Evolutionary conservation across 2,797 vertebrate genomes (phyloP), one percentile per base, ranked within the genome.

Genomic region (Clamator glandarius): DNA sequence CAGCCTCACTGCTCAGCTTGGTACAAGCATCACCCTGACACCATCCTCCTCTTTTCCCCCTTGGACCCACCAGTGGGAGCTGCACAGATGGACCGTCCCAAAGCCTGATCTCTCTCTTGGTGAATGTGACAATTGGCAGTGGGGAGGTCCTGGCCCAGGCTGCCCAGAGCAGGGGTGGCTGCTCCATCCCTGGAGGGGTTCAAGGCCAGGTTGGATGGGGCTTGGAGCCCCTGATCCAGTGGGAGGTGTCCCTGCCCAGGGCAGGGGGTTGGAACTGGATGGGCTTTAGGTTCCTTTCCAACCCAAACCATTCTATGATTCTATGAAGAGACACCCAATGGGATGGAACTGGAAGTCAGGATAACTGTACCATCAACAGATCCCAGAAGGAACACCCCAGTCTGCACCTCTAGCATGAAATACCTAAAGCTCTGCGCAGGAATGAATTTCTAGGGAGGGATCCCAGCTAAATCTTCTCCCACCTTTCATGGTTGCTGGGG

Each of bases 1-100:
- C 75, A 44, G 54, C 31, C 63, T 14, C 36, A 8, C 19, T 2
- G 1, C 5, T 0, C 0, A 0, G 0, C 46, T 46, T 29, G 2
- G 1, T 25, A 19, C 0, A 2, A 57, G 25, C 57, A 46, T 39
- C 10, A 1, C 33, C 25, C 69, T 3, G 2, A 8, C 17, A 15
- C 59, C 39, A 5, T 7, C 58, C 48, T 33, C 29, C 16, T 11
- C 36, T 17, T 17, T 31, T 51, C 44, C 36, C 35, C 8, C 21
- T n/a, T 15, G n/a, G 23, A n/a, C 13, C 15, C 21, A 4, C 5
- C 21, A 9, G 26, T 1, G 50, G 33, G 31, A 42, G 35, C 12
- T 64, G 31, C 0, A 29, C 39, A 11, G 10, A 23, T 1, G 6
- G 31, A 15, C 5, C 35, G 19, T 21, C 42, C 35, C 50, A n/a